phyloP scores from a whole-genome alignment of 2,113 vertebrate species.

The Acrocephalus kingi region DNA sequence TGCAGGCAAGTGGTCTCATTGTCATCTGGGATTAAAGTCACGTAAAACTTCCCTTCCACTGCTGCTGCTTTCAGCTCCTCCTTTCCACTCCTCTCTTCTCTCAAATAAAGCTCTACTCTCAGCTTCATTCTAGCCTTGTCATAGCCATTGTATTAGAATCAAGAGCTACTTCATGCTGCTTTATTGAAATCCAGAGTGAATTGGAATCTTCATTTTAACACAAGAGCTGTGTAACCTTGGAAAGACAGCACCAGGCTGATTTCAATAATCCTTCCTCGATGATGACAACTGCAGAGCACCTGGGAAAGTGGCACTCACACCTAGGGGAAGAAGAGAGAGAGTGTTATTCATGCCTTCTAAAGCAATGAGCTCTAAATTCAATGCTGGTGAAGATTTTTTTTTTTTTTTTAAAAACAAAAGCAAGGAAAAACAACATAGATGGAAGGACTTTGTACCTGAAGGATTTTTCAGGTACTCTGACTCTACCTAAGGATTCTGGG shows the following conservation, averaged over 20 bases:
- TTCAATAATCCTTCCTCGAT: not conserved
- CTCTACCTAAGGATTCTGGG: not conserved
- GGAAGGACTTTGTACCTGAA: not conserved
- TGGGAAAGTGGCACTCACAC: not conserved
- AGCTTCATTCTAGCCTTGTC: not conserved
- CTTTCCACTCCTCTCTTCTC: not conserved
- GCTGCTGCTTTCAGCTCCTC: not conserved
- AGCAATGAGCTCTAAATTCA: not conserved
- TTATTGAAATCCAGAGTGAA: not conserved
- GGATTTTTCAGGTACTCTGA: not conserved
- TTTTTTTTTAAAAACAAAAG: too few relatives aligned
- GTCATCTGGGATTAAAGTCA: not conserved
- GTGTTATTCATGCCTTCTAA: not conserved
- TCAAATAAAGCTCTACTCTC: not conserved
- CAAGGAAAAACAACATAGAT: not conserved
- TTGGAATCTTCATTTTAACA: not conserved
- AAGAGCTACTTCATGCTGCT: slow-evolving; percentile 2
- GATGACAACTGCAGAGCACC: not conserved
- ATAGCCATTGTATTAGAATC: not conserved
- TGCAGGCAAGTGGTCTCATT: not conserved
- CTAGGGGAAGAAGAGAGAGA: not conserved
- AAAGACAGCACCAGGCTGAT: not conserved
- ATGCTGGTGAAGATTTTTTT: too few relatives aligned
- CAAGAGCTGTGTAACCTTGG: not conserved
- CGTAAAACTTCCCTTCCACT: not conserved